These are phyloP conservation scores for Jaculus jaculus DNA, from an alignment of 2,113 vertebrate genomes.

Conservation along the genomic window DNA sequence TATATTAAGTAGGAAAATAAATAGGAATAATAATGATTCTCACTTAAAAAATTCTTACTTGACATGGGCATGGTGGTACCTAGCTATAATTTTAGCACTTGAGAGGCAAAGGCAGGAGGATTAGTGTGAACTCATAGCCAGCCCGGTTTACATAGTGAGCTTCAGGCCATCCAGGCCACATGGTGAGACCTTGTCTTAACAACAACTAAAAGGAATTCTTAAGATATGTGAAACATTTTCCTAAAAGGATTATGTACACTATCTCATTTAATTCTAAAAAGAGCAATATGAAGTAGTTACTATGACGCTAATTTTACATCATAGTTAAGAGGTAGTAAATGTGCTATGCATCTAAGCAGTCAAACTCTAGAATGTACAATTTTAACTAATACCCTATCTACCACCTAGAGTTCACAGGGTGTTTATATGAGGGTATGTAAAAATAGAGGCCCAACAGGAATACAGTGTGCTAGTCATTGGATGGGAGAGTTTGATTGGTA, in stretches of 20 bases:
- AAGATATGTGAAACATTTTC: background rate
- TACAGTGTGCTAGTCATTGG: background rate
- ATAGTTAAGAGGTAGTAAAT: background rate
- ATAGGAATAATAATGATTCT: background rate
- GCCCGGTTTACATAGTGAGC: too few relatives aligned
- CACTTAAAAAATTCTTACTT: slow-evolving; percentile 34
- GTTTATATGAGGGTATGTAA: background rate
- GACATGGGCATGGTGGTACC: too few relatives aligned
- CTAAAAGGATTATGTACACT: background rate
- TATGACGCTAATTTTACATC: background rate
- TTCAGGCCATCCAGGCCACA: too few relatives aligned
- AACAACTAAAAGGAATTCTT: background rate
- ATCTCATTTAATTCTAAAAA: slow-evolving; percentile 42
- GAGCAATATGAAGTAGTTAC: background rate
- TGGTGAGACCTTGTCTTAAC: too few relatives aligned
- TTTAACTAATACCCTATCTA: background rate
- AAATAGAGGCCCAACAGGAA: background rate
- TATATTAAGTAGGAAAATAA: slow-evolving; percentile 14
- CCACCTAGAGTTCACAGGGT: background rate
- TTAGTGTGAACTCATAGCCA: too few relatives aligned
- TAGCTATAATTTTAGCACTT: too few relatives aligned
- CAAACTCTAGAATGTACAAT: background rate
- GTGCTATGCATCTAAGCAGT: background rate
- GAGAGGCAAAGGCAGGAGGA: too few relatives aligned
- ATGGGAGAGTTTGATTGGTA: background rate